Conservation (phyloP, 1,140 invertebrate genomes). For the Saccostrea echinata region DNA sequence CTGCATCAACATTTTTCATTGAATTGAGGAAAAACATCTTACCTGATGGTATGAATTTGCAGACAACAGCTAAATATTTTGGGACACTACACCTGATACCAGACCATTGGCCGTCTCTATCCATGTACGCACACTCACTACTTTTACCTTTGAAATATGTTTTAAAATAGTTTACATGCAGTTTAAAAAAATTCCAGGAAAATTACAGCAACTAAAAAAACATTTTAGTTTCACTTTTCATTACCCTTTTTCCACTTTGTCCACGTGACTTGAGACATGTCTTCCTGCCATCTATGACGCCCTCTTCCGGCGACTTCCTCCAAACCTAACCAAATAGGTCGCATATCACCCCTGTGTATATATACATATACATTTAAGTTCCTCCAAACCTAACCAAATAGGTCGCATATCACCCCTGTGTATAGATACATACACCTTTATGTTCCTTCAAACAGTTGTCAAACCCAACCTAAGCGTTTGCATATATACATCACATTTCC, state of each 20-base stretch:
- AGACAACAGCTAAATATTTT: slow-evolving; percentile 43
- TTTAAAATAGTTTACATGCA: not conserved
- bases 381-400: slow-evolving; percentile 49
- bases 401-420: slow-evolving; percentile 10
- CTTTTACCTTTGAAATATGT: not conserved
- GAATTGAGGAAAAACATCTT: too few species aligned
- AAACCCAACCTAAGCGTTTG: too few species aligned
- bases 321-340: slow-evolving; percentile 49
- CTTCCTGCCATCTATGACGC: slow-evolving; percentile 44
- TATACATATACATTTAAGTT: too few species aligned
- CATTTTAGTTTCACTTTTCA: not conserved
- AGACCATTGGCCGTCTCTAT: slow-evolving; percentile 32
- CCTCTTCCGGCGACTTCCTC: not conserved
- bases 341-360: not conserved
- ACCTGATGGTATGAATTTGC: slow-evolving; percentile 50
- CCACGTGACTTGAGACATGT: slow-evolving; percentile 41
- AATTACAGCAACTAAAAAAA: too few species aligned
- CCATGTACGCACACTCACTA: slow-evolving; percentile 44
- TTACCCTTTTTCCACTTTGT: slow-evolving; percentile 46
- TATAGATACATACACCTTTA: not conserved
- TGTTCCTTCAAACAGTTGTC: too few species aligned
- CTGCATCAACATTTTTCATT: too few species aligned
- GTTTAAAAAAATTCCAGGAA: too few species aligned
- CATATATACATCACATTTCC: too few species aligned
- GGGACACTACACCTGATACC: slow-evolving; percentile 36